These are phyloP conservation scores for Eupithecia dodoneata DNA, from an alignment of 2,888 invertebrate genomes.

Conservation along the genomic window DNA sequence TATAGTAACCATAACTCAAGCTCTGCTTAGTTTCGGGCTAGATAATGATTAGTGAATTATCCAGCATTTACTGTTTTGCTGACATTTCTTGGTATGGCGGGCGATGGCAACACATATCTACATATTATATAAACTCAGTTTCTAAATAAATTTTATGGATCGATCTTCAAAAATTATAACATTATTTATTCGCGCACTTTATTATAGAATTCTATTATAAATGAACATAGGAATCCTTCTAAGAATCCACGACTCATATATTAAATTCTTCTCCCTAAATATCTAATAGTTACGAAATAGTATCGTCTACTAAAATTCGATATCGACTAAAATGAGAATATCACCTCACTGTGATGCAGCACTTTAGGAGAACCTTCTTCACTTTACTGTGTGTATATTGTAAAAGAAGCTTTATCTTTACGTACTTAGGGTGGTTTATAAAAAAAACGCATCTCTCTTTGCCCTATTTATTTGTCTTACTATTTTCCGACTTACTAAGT, in stretches of 20 bases:
- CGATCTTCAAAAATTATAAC: background rate
- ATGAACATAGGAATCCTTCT: background rate
- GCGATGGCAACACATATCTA: too few relatives aligned
- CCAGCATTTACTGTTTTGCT: too few relatives aligned
- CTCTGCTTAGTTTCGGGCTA: too few relatives aligned
- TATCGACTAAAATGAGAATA: slow-evolving; percentile 33
- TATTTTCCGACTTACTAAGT: background rate
- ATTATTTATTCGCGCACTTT: background rate
- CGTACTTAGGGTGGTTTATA: background rate
- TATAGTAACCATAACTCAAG: too few relatives aligned
- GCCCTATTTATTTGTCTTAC: background rate
- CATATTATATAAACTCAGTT: too few relatives aligned
- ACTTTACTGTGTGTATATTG: background rate
- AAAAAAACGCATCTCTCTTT: background rate
- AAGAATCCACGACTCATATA: slow-evolving; percentile 1
- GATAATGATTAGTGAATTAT: too few relatives aligned
- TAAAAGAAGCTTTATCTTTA: slow-evolving; percentile 11
- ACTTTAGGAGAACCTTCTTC: slow-evolving; percentile 42
- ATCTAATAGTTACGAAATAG: slow-evolving; percentile 44
- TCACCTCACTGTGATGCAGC: slow-evolving; percentile 72
- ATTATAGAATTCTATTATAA: background rate
- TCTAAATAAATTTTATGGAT: background rate
- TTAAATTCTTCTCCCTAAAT: slow-evolving; percentile 5
- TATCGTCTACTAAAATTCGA: slow-evolving; percentile 40
- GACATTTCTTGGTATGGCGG: too few relatives aligned